Evolutionary conservation across 2,888 invertebrate species (phyloP).

Genomic region (Celastrina argiolus): DNA sequence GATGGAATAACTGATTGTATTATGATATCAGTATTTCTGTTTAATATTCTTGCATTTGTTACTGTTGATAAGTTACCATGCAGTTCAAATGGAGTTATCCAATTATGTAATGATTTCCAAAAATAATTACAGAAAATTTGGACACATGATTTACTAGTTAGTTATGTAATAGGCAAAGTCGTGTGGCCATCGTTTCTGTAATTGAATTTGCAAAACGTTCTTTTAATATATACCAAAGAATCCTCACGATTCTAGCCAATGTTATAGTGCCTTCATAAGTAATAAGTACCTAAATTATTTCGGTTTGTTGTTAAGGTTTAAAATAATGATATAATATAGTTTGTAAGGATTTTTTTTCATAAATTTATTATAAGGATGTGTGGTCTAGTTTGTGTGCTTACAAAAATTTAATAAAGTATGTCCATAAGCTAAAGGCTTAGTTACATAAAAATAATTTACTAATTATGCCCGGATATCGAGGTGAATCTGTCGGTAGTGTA

Average conservation of each 20-base stretch:
- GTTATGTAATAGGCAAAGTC: no score
- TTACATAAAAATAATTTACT: background rate
- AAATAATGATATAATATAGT: constrained; percentile 23
- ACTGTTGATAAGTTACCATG: constrained; percentile 68
- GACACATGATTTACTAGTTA: no score
- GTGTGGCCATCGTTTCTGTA: no score
- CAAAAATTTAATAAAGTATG: background rate
- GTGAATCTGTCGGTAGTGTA: no score
- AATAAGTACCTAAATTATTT: constrained; percentile 39
- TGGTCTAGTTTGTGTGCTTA: constrained; percentile 14
- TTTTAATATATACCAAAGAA: constrained; percentile 65
- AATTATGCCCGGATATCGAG: no score
- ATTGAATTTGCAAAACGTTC: no score
- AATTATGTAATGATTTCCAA: background rate
- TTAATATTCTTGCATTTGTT: constrained; percentile 62
- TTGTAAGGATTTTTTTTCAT: constrained; percentile 27
- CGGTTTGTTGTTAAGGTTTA: constrained; percentile 36
- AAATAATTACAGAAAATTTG: no score
- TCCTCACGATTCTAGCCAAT: constrained; percentile 61
- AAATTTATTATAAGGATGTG: constrained; percentile 18
- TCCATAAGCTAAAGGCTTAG: background rate
- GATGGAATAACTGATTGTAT: constrained; percentile 51
- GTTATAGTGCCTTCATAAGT: constrained; percentile 40
- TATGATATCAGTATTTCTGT: constrained; percentile 58
- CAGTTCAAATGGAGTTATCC: constrained; percentile 56